Conservation (phyloP, 2,113 vertebrate genomes). For the Melospiza melodia region DNA sequence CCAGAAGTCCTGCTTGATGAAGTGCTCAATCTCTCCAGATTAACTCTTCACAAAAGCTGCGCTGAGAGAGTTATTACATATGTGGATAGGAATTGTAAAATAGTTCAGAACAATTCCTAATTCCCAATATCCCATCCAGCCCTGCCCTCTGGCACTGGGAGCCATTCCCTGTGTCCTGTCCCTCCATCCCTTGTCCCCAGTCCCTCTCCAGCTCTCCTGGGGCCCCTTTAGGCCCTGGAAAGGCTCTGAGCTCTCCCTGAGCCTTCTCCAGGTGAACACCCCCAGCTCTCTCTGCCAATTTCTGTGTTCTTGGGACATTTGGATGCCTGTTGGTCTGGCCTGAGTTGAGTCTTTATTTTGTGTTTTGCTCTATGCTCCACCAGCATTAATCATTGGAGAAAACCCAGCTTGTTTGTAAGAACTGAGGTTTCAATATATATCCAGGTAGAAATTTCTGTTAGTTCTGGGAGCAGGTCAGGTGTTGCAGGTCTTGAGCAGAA, state of each 20-base stretch:
- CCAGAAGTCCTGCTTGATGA: not conserved
- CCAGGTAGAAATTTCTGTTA: not conserved
- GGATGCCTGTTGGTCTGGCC: not conserved
- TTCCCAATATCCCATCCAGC: not conserved
- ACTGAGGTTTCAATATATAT: not conserved
- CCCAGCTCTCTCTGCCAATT: not conserved
- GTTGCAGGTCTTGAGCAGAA: not conserved
- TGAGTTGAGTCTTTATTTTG: not conserved
- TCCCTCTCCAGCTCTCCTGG: not conserved
- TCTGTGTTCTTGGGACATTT: not conserved
- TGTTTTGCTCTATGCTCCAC: not conserved
- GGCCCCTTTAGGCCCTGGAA: not conserved
- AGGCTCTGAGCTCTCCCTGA: not conserved
- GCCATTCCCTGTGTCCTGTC: not conserved
- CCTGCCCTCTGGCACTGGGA: not conserved
- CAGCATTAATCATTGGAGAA: not conserved
- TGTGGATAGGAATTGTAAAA: not conserved
- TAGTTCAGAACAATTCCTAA: not conserved
- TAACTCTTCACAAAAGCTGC: not conserved
- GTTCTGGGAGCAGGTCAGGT: not conserved
- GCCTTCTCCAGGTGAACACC: not conserved
- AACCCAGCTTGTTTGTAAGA: not conserved
- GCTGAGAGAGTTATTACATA: not conserved
- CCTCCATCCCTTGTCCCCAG: not conserved
- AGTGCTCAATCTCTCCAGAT: not conserved